Conservation (phyloP, 1,140 invertebrate species). For the Brachionus rotundiformis region DNA sequence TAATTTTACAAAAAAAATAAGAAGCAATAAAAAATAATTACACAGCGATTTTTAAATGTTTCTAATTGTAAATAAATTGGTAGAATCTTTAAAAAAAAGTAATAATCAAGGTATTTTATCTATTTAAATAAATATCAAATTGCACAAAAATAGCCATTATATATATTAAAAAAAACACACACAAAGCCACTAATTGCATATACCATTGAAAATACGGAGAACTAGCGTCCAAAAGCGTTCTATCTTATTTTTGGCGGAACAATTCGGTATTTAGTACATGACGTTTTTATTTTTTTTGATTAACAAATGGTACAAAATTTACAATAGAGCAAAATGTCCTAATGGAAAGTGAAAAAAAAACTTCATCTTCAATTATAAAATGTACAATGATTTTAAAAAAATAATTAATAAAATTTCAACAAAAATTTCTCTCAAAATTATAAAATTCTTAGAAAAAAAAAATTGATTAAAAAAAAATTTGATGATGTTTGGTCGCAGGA, state of each 20-base stretch:
- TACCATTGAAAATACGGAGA: not conserved
- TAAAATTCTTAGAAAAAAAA: not conserved
- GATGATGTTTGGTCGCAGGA: not conserved
- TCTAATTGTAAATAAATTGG: not conserved
- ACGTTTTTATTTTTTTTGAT: not conserved
- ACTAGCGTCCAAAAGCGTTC: not conserved
- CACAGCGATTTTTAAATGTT: not conserved
- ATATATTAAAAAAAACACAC: not conserved
- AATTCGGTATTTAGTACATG: conserved; percentile 16
- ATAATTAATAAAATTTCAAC: conserved; percentile 10
- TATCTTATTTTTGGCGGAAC: not conserved
- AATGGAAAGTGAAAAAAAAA: not conserved
- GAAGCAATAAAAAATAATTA: not conserved
- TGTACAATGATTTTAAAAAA: conserved; percentile 19
- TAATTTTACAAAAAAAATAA: conserved; percentile 13
- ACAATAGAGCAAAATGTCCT: not conserved
- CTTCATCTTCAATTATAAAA: not conserved
- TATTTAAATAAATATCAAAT: conserved; percentile 18
- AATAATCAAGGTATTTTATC: not conserved
- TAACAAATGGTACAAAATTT: conserved; percentile 35
- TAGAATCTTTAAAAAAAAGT: not conserved
- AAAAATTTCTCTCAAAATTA: conserved; percentile 1
- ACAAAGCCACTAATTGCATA: not conserved
- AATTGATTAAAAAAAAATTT: not conserved
- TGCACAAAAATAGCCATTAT: not conserved